These are phyloP conservation scores for Callyntrura sp. DNA, from an alignment of 2,888 invertebrate genomes.

Conservation along the genomic window DNA sequence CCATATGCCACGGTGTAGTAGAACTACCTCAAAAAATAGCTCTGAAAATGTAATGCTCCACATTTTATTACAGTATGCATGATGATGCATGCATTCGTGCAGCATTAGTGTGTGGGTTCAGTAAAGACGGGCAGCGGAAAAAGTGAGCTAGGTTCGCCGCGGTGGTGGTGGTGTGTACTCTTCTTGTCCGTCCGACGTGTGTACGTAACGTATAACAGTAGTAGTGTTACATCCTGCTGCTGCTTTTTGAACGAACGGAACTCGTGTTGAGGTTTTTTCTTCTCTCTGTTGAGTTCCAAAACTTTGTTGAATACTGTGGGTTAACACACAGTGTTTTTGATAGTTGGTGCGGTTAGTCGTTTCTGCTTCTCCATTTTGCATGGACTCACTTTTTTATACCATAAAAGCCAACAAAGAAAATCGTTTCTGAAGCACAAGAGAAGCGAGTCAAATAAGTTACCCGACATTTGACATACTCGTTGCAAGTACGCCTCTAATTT, in stretches of 20 bases:
- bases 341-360: constrained; percentile 55
- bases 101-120: not conserved
- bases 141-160: not conserved
- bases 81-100: not conserved
- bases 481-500: not conserved
- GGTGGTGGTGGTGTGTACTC: not conserved
- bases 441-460: not conserved
- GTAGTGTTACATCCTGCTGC: not conserved
- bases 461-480: constrained; percentile 33
- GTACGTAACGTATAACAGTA: not conserved
- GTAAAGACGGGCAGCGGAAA: not conserved
- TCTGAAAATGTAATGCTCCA: constrained; percentile 2
- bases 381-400: constrained; percentile 29
- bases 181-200: not conserved
- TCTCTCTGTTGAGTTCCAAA: constrained; percentile 13
- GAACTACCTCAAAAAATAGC: not conserved
- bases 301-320: constrained; percentile 43
- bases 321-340: constrained; percentile 49
- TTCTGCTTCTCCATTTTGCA: constrained; percentile 44
- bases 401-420: not conserved
- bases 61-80: not conserved
- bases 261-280: constrained; percentile 36
- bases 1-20: not conserved
- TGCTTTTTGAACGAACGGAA: not conserved
- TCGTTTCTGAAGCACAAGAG: not conserved